Percentiles rank a stretch among this genome's conserved stretches.
Evolutionary conservation across 2,888 invertebrate genomes (phyloP).

Genomic region (Axea sp.): DNA sequence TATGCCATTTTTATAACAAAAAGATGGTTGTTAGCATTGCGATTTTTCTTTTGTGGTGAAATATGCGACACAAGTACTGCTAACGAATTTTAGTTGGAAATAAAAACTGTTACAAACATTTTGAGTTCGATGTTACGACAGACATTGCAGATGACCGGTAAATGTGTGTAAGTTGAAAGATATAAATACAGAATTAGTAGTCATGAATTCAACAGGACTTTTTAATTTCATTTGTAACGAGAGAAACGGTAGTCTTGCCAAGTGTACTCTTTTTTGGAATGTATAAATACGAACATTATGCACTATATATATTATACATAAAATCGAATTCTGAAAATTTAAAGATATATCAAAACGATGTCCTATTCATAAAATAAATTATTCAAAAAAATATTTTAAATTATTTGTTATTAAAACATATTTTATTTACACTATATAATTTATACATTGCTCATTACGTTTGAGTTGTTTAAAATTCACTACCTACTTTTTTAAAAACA

Average conservation of each 20-base stretch:
- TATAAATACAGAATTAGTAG: conserved; percentile 32
- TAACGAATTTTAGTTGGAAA: conserved; percentile 31
- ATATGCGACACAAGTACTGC: conserved; percentile 26
- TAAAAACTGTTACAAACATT: conserved; percentile 27
- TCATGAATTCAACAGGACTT: conserved; percentile 28
- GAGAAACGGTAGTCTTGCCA: conserved; percentile 7
- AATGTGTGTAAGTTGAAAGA: conserved; percentile 4
- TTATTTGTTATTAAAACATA: too few relatives aligned
- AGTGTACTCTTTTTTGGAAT: conserved; percentile 13
- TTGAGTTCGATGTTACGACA: conserved; percentile 7
- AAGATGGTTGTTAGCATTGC: conserved; percentile 39
- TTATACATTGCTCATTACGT: too few relatives aligned
- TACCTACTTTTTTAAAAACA: too few relatives aligned
- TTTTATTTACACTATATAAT: too few relatives aligned
- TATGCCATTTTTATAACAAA: conserved; percentile 46
- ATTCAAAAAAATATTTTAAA: too few relatives aligned
- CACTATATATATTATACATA: too few relatives aligned
- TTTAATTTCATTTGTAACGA: conserved; percentile 11
- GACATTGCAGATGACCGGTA: conserved; percentile 15
- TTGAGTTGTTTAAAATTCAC: too few relatives aligned
- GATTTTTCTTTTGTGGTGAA: conserved; percentile 39
- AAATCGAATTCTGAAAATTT: too few relatives aligned
- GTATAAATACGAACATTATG: conserved; percentile 10
- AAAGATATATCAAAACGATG: too few relatives aligned
- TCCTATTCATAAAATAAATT: too few relatives aligned